phyloP scores from a whole-genome alignment of 2,113 vertebrate species.

The Illadopsis cleaveri region DNA sequence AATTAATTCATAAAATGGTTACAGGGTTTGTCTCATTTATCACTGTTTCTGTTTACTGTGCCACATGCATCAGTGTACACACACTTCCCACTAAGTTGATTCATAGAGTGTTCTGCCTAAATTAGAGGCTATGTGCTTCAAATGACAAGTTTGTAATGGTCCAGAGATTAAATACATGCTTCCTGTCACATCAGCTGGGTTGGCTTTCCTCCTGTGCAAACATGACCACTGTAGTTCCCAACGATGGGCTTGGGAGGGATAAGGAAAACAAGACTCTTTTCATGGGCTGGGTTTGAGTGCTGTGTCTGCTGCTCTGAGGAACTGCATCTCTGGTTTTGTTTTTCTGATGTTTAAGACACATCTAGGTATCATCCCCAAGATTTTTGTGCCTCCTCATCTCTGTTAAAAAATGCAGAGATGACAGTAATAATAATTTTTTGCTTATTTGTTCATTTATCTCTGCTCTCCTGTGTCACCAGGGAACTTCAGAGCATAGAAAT shows the following conservation, averaged over 20 bases:
- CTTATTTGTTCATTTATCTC: not conserved
- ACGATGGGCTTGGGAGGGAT: not conserved
- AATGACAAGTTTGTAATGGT: not conserved
- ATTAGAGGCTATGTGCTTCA: not conserved
- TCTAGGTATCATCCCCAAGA: conserved; percentile 26
- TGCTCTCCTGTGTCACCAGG: not conserved
- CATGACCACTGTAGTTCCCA: not conserved
- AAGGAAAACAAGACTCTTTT: not conserved
- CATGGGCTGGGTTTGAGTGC: not conserved
- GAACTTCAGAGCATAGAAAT: not conserved
- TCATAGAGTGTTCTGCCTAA: not conserved
- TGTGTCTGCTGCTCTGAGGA: not conserved
- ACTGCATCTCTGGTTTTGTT: not conserved
- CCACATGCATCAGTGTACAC: not conserved
- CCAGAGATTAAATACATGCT: not conserved
- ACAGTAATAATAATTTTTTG: conserved; percentile 19
- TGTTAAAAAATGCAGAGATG: conserved; percentile 8
- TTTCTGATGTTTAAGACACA: conserved; percentile 17
- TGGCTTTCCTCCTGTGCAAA: not conserved
- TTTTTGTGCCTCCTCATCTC: not conserved
- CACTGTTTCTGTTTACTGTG: not conserved
- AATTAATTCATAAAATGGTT: not conserved
- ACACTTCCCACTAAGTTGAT: not conserved
- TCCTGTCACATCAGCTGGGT: not conserved
- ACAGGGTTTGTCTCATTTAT: not conserved